Evolutionary conservation across 2,888 invertebrate species (phyloP).

Genomic region (Torymus tubicola): DNA sequence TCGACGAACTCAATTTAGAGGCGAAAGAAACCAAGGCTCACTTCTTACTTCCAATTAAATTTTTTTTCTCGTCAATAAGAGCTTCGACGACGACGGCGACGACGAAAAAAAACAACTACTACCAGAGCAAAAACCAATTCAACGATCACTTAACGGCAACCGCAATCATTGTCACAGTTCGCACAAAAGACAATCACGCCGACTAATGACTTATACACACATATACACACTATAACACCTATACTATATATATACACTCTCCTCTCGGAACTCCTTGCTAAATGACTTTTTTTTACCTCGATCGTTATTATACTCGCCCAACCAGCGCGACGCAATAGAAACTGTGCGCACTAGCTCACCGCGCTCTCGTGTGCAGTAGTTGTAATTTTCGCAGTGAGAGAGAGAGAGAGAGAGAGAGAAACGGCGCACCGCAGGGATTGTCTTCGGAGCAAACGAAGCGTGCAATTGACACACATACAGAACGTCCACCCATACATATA

Average conservation of each 20-base stretch:
- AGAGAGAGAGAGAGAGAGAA: too few species aligned
- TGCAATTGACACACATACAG: constrained; percentile 40
- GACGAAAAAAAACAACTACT: background rate
- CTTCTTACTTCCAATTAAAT: too few species aligned
- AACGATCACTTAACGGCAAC: background rate
- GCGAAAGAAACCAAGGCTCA: too few species aligned
- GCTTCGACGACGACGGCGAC: too few species aligned
- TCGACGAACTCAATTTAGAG: too few species aligned
- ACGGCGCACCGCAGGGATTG: constrained; percentile 7
- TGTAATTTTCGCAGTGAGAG: constrained; percentile 11
- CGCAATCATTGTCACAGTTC: background rate
- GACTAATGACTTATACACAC: too few species aligned
- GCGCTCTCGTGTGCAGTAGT: background rate
- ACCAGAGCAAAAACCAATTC: background rate
- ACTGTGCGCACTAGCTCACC: background rate
- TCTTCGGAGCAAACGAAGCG: constrained; percentile 40
- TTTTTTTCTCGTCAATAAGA: too few species aligned
- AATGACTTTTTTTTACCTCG: constrained; percentile 21
- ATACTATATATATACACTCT: too few species aligned
- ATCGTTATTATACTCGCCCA: constrained; percentile 12
- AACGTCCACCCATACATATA: background rate
- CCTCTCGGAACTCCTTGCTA: background rate
- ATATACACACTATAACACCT: too few species aligned
- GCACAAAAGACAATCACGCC: too few species aligned
- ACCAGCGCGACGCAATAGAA: constrained; percentile 26